These are phyloP conservation scores for Rugalucina vietnamica DNA, from an alignment of 2,888 invertebrate species.

Conservation along the genomic window DNA sequence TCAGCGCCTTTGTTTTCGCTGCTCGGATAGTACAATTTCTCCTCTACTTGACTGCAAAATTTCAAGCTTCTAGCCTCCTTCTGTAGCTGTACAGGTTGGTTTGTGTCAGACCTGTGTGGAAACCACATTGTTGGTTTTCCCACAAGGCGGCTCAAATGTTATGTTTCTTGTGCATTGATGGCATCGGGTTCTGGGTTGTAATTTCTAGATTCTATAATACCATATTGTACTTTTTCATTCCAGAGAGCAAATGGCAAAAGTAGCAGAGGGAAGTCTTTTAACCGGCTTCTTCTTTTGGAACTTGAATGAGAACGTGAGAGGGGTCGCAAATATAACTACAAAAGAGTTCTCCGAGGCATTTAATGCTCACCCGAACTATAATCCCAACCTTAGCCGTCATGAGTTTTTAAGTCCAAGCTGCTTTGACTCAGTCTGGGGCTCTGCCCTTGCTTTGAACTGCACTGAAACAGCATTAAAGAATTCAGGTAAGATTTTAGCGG, in stretches of 20 bases:
- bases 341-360: not conserved
- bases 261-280: conserved; percentile 14
- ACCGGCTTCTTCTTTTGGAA: conserved; percentile 8
- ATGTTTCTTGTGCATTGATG: too few relatives aligned
- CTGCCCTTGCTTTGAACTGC: conserved; percentile 23
- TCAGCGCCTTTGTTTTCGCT: too few relatives aligned
- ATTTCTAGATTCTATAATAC: too few relatives aligned
- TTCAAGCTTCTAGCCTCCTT: too few relatives aligned
- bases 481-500: conserved; percentile 29
- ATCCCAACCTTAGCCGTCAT: not conserved
- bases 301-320: not conserved
- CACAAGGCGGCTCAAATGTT: too few relatives aligned
- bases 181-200: too few relatives aligned
- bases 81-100: too few relatives aligned
- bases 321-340: not conserved
- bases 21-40: too few relatives aligned
- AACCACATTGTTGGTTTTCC: too few relatives aligned
- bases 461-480: not conserved
- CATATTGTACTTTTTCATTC: too few relatives aligned
- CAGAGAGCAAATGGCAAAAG: conserved; percentile 17
- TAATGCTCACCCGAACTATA: not conserved
- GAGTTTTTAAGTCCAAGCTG: not conserved
- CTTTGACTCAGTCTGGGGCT: conserved; percentile 33
- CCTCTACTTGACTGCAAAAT: too few relatives aligned
- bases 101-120: too few relatives aligned